A percentile compares a stretch with the other conserved stretches of the same genome.
phyloP scores from a whole-genome alignment of 2,113 vertebrate species.

The Nematolebias whitei region DNA sequence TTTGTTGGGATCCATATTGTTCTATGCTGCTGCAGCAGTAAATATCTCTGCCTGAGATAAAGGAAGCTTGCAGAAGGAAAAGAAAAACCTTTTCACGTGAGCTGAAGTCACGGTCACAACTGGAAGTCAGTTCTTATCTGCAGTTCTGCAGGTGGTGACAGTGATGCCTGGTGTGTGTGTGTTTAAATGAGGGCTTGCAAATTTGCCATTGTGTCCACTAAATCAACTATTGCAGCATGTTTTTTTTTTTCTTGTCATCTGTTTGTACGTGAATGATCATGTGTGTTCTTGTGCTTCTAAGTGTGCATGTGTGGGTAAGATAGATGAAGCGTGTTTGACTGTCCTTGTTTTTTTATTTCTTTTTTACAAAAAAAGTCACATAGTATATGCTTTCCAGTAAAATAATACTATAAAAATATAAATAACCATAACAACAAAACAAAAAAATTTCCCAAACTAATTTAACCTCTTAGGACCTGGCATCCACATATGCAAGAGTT shows the following conservation, averaged over 20 bases:
- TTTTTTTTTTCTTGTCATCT: background rate
- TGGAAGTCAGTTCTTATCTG: constrained; percentile 63
- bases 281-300: background rate
- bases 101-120: constrained; percentile 41
- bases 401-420: too few species aligned
- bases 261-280: background rate
- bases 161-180: constrained; percentile 18
- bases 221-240: background rate
- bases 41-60: constrained; percentile 27
- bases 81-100: constrained; percentile 35
- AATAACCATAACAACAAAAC: too few species aligned
- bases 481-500: too few species aligned
- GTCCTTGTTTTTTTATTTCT: constrained; percentile 4
- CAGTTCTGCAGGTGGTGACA: constrained; percentile 65
- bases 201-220: background rate
- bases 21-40: background rate
- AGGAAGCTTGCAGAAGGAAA: constrained; percentile 21
- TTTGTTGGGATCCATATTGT: constrained; percentile 3
- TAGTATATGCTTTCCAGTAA: too few species aligned
- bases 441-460: too few species aligned
- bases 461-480: too few species aligned
- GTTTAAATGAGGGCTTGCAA: too few species aligned
- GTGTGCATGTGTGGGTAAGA: background rate
- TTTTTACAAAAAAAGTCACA: too few species aligned
- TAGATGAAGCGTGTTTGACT: background rate